Base-by-base conservation (phyloP, 1,140 invertebrate genomes). In the Hyphantria cunea region DNA sequence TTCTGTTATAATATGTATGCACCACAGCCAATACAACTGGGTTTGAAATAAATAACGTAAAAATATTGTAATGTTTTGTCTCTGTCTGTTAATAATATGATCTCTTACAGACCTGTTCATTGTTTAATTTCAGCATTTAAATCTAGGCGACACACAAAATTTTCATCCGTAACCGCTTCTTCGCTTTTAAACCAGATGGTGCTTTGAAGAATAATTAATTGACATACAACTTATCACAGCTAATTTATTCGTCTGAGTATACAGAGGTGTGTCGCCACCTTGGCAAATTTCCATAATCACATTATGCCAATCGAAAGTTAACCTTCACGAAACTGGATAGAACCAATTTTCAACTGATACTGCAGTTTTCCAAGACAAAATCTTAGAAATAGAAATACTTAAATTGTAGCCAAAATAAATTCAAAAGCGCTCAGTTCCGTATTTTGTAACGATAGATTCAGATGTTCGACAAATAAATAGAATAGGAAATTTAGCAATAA, bases 181-280 rank as follows among this genome's bases (percentile, higher is more conserved):
- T 86, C 70, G 73, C 68, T 62, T 49, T 76, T 69, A 78, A 64
- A 82, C 87, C 85, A 90, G 73, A 82, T 90, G 86, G 82, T 80
- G 81, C 88, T 90, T 90, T 90, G 88, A 90, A 89, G 88, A 90
- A 90, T 90, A 89, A 90, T 90, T 90, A 90, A 90, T 90, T 90
- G 88, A 83, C 88, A 84, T 86, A 88, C 86, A 82, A 90, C 88
- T 86, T 90, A 90, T 90, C 88, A 90, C 82, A 79, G 83, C 64
- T 88, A 90, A 90, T 90, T 90, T 90, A 90, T 90, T 81, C 84
- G 82, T 89, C 84, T 86, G 78, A 68, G 81, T 87, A 85, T 78
- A 84, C 80, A 80, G 80, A 82, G 74, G 83, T 83, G 82, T 89
- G 84, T 86, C 86, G 76, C 72, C 72, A 72, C 54, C 70, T 87